Percentiles rank a stretch among this genome's conserved stretches.
These are phyloP conservation scores for Autographa pulchrina DNA, from an alignment of 2,888 invertebrate species.

Conservation along the genomic window DNA sequence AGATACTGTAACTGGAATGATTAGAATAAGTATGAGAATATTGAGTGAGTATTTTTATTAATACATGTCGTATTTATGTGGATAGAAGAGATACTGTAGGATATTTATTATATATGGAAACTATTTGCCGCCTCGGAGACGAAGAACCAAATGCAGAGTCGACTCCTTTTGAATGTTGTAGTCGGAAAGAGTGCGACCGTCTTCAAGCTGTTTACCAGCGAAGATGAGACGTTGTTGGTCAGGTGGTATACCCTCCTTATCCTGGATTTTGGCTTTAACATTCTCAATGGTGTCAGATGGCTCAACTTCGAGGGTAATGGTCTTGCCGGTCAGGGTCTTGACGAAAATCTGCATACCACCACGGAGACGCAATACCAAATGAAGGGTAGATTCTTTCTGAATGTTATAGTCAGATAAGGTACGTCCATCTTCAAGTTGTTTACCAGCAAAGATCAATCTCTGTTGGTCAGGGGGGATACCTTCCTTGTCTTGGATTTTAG, in stretches of 20 bases:
- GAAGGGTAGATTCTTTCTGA: slow-evolving; percentile 71
- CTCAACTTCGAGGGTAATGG: slow-evolving; percentile 70
- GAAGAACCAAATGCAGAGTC: slow-evolving; percentile 73
- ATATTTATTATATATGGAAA: slow-evolving; percentile 19
- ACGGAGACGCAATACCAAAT: slow-evolving; percentile 71
- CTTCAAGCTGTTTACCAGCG: slow-evolving; percentile 72
- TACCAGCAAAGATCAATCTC: slow-evolving; percentile 71
- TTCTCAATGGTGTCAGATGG: slow-evolving; percentile 72
- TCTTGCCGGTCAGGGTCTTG: slow-evolving; percentile 71
- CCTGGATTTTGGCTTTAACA: slow-evolving; percentile 73
- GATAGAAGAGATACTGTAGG: slow-evolving; percentile 24
- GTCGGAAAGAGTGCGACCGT: slow-evolving; percentile 70
- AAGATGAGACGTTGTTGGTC: slow-evolving; percentile 73
- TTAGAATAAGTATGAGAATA: slow-evolving; percentile 50
- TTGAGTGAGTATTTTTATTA: slow-evolving; percentile 43
- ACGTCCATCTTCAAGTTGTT: slow-evolving; percentile 71
- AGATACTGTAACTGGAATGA: slow-evolving; percentile 72
- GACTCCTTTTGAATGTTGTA: slow-evolving; percentile 79
- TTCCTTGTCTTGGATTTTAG: slow-evolving; percentile 73
- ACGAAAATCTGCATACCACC: slow-evolving; percentile 78
- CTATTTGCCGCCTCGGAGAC: slow-evolving; percentile 69
- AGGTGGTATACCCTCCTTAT: slow-evolving; percentile 73
- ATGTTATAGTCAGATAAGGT: slow-evolving; percentile 73
- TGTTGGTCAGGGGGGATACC: slow-evolving; percentile 74
- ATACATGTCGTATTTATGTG: slow-evolving; percentile 28